Evolutionary conservation across 2,888 invertebrate species (phyloP).

Genomic region (Tuberolachnus salignus): DNA sequence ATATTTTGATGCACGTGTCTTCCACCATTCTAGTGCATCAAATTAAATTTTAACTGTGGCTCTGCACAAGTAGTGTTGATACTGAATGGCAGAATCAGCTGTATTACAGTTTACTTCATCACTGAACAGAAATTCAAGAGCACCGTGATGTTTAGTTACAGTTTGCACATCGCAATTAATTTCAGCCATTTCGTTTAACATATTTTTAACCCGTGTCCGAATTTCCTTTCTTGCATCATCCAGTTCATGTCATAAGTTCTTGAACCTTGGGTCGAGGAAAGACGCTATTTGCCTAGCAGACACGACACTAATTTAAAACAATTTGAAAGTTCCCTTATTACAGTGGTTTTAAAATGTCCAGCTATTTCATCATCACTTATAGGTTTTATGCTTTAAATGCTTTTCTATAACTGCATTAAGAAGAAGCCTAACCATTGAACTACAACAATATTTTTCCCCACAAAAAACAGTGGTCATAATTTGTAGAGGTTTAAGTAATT

Average conservation of each 20-base stretch:
- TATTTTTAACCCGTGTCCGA: neutral
- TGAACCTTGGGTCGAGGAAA: neutral
- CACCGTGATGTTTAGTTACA: neutral
- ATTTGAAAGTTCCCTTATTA: too few relatives aligned
- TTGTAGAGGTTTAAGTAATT: conserved; percentile 8
- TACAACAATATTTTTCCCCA: neutral
- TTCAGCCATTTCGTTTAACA: neutral
- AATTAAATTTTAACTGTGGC: conserved; percentile 1
- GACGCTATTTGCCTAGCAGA: neutral
- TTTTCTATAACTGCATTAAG: neutral
- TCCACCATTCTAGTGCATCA: conserved; percentile 5
- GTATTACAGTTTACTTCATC: neutral
- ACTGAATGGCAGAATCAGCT: neutral
- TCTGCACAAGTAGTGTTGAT: too few relatives aligned
- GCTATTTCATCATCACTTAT: conserved; percentile 13
- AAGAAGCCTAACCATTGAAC: conserved; percentile 9
- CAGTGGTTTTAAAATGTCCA: conserved; percentile 20
- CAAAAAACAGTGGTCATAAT: conserved; percentile 5
- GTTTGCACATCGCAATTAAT: neutral
- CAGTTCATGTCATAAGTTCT: neutral
- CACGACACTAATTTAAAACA: too few relatives aligned
- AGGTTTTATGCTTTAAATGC: conserved; percentile 20
- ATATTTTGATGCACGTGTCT: neutral
- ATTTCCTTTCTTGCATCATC: neutral
- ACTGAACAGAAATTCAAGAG: neutral